These are phyloP conservation scores for Bothrops alternatus DNA, from an alignment of 2,797 vertebrate genomes.

Conservation along the genomic window DNA sequence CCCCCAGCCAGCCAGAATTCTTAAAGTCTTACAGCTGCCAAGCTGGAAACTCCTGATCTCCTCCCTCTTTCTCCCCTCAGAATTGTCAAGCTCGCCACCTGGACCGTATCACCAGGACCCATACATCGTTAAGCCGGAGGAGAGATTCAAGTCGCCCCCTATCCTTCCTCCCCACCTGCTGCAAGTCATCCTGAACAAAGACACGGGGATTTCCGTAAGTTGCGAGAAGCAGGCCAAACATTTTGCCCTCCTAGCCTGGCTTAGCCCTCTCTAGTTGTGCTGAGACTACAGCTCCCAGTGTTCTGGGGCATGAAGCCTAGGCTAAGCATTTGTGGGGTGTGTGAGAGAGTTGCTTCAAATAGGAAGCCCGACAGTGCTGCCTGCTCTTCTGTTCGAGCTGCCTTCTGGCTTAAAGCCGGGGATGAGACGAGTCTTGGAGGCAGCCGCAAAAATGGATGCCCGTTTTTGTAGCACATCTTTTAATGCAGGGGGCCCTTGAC, in stretches of 20 bases:
- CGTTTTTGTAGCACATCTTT: background rate
- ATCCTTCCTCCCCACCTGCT: slow-evolving; percentile 93
- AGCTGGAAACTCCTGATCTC: background rate
- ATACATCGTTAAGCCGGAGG: slow-evolving; percentile 84
- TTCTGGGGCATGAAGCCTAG: background rate
- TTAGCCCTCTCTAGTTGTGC: background rate
- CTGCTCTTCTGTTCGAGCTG: background rate
- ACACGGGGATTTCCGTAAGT: slow-evolving; percentile 94
- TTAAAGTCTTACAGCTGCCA: background rate
- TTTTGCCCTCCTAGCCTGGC: background rate
- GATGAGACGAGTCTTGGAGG: background rate
- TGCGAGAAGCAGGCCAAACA: background rate
- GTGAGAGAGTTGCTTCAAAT: background rate
- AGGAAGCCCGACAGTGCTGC: background rate
- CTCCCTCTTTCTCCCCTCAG: slow-evolving; percentile 64
- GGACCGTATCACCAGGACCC: slow-evolving; percentile 94
- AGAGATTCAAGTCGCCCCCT: slow-evolving; percentile 86
- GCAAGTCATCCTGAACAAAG: slow-evolving; percentile 98
- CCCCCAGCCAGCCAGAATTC: background rate
- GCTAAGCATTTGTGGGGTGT: background rate
- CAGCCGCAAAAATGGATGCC: background rate
- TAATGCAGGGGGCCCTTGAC: background rate
- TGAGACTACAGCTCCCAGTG: background rate
- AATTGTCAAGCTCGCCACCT: slow-evolving; percentile 93
- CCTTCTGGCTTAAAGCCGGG: background rate